Evolutionary conservation across 2,888 invertebrate species (phyloP), one percentile per base, ranked within the genome.

Genomic region (Scaptomyza cyrtandrae): DNA sequence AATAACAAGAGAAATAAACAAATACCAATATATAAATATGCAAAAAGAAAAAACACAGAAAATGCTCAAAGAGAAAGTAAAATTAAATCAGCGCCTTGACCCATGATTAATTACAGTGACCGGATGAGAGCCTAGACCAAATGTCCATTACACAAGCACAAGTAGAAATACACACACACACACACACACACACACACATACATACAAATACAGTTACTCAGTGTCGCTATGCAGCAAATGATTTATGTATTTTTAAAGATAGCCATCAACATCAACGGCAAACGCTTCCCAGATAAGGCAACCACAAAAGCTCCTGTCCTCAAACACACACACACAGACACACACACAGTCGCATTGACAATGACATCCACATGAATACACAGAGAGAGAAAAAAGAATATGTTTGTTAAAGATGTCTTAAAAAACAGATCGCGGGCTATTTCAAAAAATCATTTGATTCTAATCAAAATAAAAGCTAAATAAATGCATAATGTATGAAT

Each of bases 221-320:
- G 19, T 37, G 31, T 53, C 41, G 41, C 57, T 53, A 44, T 39
- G 63, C 63, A 57, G 52, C 13, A 56, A 79, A 74, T 83, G 82
- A 83, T 83, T 83, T 83, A 83, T 83, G 82, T 88, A 80, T 71
- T 83, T 83, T 83, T 83, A 88, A 83, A 83, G 82, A 83, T 83
- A 88, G 88, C 74, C 88, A 83, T 83, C 82, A 82, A 88, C 82
- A 87, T 87, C 86, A 88, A 83, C 86, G 86, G 73, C 80, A 82
- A 86, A 74, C 73, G 83, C 53, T 65, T 76, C 59, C 56, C 77
- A 82, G 82, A 87, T 82, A 87, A 82, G 69, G 67, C 80, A 54
- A 74, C 71, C 80, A 76, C 88, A 81, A 85, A 85, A 79, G 65
- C 50, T 67, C 48, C 31, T 29, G 41, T 49, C 43, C 52, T 49